Evolutionary conservation across 2,113 vertebrate genomes (phyloP), one percentile per base, ranked within the genome.

Genomic region (Epinephelus moara): DNA sequence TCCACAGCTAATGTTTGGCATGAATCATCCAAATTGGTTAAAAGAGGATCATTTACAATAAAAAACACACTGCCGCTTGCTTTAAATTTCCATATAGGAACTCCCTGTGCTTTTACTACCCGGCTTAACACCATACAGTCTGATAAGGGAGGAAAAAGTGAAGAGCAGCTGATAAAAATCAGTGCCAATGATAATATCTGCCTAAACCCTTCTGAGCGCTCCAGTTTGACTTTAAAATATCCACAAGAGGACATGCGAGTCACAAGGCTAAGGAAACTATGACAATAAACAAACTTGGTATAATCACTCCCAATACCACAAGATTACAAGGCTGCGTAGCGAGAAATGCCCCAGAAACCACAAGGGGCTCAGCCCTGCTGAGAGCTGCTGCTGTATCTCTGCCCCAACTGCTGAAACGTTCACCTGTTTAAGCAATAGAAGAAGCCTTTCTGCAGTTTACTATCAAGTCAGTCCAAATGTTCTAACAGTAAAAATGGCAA

Each of bases 231-330:
- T 88, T 87, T 68, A 84, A 88, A 89, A 87, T 71, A 88, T 78
- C 83, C 64, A 53, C 81, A 72, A 82, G 84, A 80, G 74, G 83
- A 90, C 80, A 78, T 49, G 57, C 49, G 33, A 90, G 87, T 81
- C 81, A 75, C 72, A 81, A 68, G 80, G 85, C 70, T 52, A 81
- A 67, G 27, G 68, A 93, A 89, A 89, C 88, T 74, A 77, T 86
- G 81, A 92, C 86, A 91, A 92, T 91, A 93, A 94, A 93, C 86
- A 92, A 93, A 90, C 83, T 74, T 70, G 61, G 75, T 83, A 82
- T 85, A 92, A 93, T 91, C 69, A 88, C 84, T 82, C 70, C 68
- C 78, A 81, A 73, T 78, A 92, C 92, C 93, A 84, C 93, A 86
- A 90, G 79, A 90, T 94, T 92, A 88, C 86, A 88, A 88, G 83